A percentile compares a stretch with the other conserved stretches of the same genome.
Conservation (phyloP, 53 echinoderm and acorn worm genomes). For the Holothuria scabra region DNA sequence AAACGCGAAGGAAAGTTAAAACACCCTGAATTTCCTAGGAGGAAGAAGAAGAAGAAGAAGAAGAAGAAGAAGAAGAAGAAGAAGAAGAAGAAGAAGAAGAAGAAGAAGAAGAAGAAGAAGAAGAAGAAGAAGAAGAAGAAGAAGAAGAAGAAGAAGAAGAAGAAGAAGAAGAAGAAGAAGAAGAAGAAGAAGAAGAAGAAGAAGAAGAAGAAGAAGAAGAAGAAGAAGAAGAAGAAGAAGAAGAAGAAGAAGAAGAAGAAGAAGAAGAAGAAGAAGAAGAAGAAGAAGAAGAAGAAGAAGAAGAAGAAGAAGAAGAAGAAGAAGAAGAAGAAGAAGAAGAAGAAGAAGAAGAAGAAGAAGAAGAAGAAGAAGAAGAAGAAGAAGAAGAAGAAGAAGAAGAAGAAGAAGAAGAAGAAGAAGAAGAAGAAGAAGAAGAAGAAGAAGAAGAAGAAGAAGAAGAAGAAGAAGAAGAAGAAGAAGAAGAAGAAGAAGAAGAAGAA, state of each 20-base stretch:
- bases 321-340: neutral
- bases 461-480: neutral
- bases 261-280: neutral
- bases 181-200: neutral
- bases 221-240: neutral
- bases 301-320: neutral
- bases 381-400: conserved; percentile 12
- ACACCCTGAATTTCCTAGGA: neutral
- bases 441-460: neutral
- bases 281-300: neutral
- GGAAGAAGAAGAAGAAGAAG: conserved; percentile 9
- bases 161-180: neutral
- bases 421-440: neutral
- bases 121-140: neutral
- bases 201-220: neutral
- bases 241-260: neutral
- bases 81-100: neutral
- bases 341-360: conserved; percentile 5
- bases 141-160: neutral
- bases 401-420: conserved; percentile 8
- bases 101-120: neutral
- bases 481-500: neutral
- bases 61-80: conserved; percentile 12
- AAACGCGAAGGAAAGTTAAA: neutral
- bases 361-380: conserved; percentile 12